Evolutionary conservation across 1,140 invertebrate genomes (phyloP), one percentile per base, ranked within the genome.

Genomic region (Pogonomyrmex californicus): DNA sequence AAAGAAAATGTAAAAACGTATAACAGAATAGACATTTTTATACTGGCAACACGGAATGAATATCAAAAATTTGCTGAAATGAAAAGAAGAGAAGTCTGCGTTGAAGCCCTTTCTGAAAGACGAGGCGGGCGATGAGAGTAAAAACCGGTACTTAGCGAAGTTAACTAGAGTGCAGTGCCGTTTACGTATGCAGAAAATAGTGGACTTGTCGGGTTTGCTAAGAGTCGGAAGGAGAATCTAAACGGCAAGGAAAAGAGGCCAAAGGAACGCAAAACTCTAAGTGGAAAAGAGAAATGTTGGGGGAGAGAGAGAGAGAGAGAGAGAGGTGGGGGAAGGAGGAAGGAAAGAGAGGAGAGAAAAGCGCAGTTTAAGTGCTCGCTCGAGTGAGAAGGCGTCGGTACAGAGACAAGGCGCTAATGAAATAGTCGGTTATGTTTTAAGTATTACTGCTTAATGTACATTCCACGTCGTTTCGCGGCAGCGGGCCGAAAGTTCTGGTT

Each of bases 101-200:
- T 47, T 60, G 66, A 14, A 82, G 41, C 41, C 17, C 38, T 86
- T 81, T 76, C 44, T 5, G 23, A 30, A 65, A 75, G 75, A 75
- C 77, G 85, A 86, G 83, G 85, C 71, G 63, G 73, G 78, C 87
- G 90, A 85, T 86, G 91, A 89, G 89, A 77, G 85, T 90, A 89
- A 92, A 92, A 93, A 91, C 82, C 85, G 87, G 91, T 90, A 92
- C 90, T 93, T 92, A 91, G 91, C 77, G n/a, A 70, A 88, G 87
- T 90, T 88, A 91, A 92, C 88, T 92, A 92, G 91, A 93, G 90
- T 91, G 87, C 87, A 87, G 79, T 63, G 77, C 82, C 90, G 86
- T 92, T 93, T 93, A 92, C 91, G 91, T 89, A 93, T 93, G 90
- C 90, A 89, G 88, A 88, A 91, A 92, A 92, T 88, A 89, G 89